phyloP scores from a whole-genome alignment of 1,140 invertebrate genomes.

The Gonioctena quinquepunctata region DNA sequence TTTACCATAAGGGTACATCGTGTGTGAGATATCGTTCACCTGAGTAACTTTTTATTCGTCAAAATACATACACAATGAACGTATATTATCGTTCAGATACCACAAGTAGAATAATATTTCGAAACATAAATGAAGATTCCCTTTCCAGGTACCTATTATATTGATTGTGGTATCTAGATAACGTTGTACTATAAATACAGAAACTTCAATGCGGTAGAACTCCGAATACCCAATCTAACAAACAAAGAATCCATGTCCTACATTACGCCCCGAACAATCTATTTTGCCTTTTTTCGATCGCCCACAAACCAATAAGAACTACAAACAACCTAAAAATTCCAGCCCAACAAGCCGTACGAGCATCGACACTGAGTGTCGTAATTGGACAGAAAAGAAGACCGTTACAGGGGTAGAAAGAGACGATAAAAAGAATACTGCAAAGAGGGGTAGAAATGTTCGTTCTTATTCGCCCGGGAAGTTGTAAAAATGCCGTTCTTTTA shows the following conservation, averaged over 20 bases:
- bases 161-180: too few species aligned
- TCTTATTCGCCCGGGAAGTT: constrained; percentile 27
- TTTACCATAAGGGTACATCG: too few species aligned
- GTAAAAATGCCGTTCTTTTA: constrained; percentile 27
- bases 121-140: too few species aligned
- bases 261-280: not conserved
- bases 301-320: constrained; percentile 19
- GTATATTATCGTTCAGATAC: too few species aligned
- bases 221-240: not conserved
- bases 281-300: not conserved
- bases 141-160: too few species aligned
- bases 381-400: constrained; percentile 34
- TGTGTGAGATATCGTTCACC: too few species aligned
- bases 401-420: constrained; percentile 25
- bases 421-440: constrained; percentile 24
- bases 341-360: constrained; percentile 14
- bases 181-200: too few species aligned
- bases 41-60: too few species aligned
- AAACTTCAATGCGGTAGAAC: not conserved
- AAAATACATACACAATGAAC: too few species aligned
- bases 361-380: constrained; percentile 20
- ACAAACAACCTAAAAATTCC: constrained; percentile 15
- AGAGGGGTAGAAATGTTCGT: constrained; percentile 22
- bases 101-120: too few species aligned
- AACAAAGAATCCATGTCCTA: not conserved